Conservation (phyloP, 2,888 invertebrate species). For the Adineta ricciae region DNA sequence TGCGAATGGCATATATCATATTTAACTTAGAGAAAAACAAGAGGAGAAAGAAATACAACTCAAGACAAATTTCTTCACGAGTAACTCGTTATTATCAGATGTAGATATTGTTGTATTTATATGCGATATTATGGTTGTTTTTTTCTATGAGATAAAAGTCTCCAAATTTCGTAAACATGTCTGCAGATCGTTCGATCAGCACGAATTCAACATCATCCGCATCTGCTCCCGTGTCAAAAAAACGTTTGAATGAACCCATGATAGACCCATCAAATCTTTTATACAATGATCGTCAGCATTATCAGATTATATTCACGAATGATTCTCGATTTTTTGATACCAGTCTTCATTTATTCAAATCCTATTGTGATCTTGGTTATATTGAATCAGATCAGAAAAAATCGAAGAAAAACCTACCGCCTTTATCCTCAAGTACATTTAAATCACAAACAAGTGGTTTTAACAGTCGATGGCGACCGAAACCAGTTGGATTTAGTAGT, state of each 20-base stretch:
- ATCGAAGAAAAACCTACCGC: not conserved
- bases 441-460: not conserved
- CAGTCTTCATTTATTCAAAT: not conserved
- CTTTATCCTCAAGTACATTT: not conserved
- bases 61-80: not conserved
- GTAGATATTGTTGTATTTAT: not conserved
- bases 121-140: not conserved
- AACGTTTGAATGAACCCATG: not conserved
- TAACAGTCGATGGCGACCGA: not conserved
- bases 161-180: not conserved
- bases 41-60: too few species aligned
- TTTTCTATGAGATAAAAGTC: not conserved
- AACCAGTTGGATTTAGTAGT: not conserved
- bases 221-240: not conserved
- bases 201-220: not conserved
- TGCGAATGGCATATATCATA: not conserved
- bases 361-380: not conserved
- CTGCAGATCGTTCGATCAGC: not conserved
- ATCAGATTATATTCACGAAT: not conserved
- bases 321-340: slow-evolving; percentile 6
- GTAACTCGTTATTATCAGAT: not conserved
- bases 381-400: not conserved
- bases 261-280: not conserved
- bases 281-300: not conserved
- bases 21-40: not conserved